Evolutionary conservation across 1,140 invertebrate species (phyloP).

Genomic region (Battus philenor): DNA sequence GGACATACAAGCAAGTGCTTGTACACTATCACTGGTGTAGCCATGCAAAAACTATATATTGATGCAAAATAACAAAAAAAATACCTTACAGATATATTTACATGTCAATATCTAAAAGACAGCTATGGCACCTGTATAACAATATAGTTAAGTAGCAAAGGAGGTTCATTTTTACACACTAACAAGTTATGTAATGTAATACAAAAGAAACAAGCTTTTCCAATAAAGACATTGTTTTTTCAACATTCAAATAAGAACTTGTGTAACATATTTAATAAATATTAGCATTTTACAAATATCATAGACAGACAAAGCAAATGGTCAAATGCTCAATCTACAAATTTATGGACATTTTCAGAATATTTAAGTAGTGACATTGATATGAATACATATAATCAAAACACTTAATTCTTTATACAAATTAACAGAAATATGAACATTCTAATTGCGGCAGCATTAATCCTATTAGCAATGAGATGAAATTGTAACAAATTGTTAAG

Average conservation of each 20-base stretch:
- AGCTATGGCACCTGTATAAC: conserved; percentile 16
- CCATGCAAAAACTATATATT: conserved; percentile 2
- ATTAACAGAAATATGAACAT: conserved; percentile 3
- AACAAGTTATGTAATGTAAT: not conserved
- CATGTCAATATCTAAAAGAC: conserved; percentile 11
- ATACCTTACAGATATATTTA: conserved; percentile 12
- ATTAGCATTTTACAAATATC: conserved; percentile 10
- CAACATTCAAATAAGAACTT: conserved; percentile 25
- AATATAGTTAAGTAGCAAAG: conserved; percentile 14
- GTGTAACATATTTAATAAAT: conserved; percentile 9
- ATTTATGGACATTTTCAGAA: conserved; percentile 31
- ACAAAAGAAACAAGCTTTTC: conserved; percentile 1
- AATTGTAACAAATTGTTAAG: conserved; percentile 42
- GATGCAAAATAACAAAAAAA: conserved; percentile 13
- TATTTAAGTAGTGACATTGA: conserved; percentile 26
- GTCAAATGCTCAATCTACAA: conserved; percentile 34
- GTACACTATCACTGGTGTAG: conserved; percentile 1
- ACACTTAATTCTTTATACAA: conserved; percentile 1
- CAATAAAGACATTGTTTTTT: conserved; percentile 58
- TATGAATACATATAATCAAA: conserved; percentile 9
- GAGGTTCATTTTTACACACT: conserved; percentile 2
- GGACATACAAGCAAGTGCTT: not conserved
- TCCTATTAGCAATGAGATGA: conserved; percentile 27
- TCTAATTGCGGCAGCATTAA: conserved; percentile 13
- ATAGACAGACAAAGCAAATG: conserved; percentile 28